Percentiles rank a stretch among this genome's conserved stretches.
phyloP scores from a whole-genome alignment of 2,797 vertebrate genomes.

The Lutjanus argentimaculatus region DNA sequence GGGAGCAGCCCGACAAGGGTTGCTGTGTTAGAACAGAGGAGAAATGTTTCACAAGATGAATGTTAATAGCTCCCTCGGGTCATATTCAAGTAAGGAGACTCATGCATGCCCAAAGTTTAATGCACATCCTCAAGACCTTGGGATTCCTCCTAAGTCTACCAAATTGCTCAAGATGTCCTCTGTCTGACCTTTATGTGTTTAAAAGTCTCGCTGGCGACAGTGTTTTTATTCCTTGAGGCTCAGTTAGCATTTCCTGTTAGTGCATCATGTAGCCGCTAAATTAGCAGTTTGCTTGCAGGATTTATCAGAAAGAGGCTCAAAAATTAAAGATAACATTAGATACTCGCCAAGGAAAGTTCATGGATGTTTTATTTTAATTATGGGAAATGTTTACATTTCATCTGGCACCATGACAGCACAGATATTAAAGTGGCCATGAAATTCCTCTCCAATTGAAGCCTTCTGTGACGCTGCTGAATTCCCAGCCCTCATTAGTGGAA shows the following conservation, averaged over 20 bases:
- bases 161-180: slow-evolving; percentile 24
- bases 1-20: slow-evolving; percentile 49
- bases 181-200: slow-evolving; percentile 33
- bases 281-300: slow-evolving; percentile 19
- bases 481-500: slow-evolving; percentile 57
- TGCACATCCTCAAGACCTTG: slow-evolving; percentile 17
- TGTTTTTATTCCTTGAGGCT: slow-evolving; percentile 3
- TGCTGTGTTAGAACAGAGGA: slow-evolving; percentile 36
- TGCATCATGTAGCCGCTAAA: not conserved
- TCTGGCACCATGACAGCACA: slow-evolving; percentile 4
- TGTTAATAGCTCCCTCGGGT: slow-evolving; percentile 69
- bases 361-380: not conserved
- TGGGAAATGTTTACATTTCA: slow-evolving; percentile 4
- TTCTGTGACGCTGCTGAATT: slow-evolving; percentile 44
- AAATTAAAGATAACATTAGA: slow-evolving; percentile 30
- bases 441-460: slow-evolving; percentile 20
- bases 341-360: not conserved
- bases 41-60: slow-evolving; percentile 56
- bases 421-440: slow-evolving; percentile 30
- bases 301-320: not conserved
- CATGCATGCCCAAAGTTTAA: slow-evolving; percentile 38
- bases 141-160: slow-evolving; percentile 26
- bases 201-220: slow-evolving; percentile 2
- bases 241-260: not conserved
- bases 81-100: slow-evolving; percentile 40